A percentile compares a stretch with the other conserved stretches of the same genome.
phyloP scores from a whole-genome alignment of 35 echinoderm and acorn worm species.

The Apostichopus japonicus region DNA sequence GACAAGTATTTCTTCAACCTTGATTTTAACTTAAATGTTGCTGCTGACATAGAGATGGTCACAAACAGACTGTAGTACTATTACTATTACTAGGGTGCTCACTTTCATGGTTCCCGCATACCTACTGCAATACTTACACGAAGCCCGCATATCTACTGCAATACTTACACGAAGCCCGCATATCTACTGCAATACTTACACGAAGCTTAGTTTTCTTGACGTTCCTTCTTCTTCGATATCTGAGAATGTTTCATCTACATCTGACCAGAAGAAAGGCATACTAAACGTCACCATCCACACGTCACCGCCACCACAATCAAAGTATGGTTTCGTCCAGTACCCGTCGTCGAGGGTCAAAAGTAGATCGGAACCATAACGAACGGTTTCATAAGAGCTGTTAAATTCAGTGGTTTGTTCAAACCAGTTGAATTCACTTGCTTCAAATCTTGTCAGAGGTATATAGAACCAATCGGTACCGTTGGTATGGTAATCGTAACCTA shows the following conservation, averaged over 20 bases:
- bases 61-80: too few relatives aligned
- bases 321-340: slow-evolving; percentile 95
- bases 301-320: slow-evolving; percentile 92
- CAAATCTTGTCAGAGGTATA: slow-evolving; percentile 63
- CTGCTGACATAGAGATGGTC: too few relatives aligned
- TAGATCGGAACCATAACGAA: slow-evolving; percentile 9
- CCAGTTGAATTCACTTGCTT: slow-evolving; percentile 42
- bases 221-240: neutral
- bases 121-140: slow-evolving; percentile 59
- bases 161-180: too few relatives aligned
- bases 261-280: slow-evolving; percentile 81
- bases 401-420: neutral
- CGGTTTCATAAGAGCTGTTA: neutral
- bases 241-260: neutral
- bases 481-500: slow-evolving; percentile 74
- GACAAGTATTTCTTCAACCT: too few relatives aligned
- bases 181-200: slow-evolving; percentile 25
- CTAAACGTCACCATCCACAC: slow-evolving; percentile 97
- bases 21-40: too few relatives aligned
- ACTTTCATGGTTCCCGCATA: too few relatives aligned
- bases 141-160: neutral
- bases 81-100: too few relatives aligned
- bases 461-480: slow-evolving; percentile 87
- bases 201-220: slow-evolving; percentile 22
- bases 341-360: slow-evolving; percentile 59